phyloP scores from a whole-genome alignment of 2,797 vertebrate species.

The Anableps anableps region DNA sequence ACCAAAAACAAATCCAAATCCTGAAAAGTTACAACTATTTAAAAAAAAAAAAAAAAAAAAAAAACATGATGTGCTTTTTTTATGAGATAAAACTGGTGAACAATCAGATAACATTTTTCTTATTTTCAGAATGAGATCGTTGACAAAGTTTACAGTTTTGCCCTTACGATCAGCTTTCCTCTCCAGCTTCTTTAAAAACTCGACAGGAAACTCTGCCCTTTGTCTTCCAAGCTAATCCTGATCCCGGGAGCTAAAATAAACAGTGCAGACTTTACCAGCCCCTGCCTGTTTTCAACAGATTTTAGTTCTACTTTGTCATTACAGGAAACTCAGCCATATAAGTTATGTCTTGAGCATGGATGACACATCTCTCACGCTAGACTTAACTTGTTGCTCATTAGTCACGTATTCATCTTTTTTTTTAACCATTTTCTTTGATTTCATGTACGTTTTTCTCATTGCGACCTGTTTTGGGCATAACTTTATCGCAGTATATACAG shows the following conservation, averaged over 20 bases:
- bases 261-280: conserved; percentile 40
- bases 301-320: conserved; percentile 22
- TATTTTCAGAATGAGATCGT: background rate
- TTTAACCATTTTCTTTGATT: background rate
- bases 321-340: conserved; percentile 28
- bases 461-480: background rate
- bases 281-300: conserved; percentile 47
- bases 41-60: background rate
- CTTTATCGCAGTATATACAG: conserved; percentile 21
- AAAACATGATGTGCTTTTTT: background rate
- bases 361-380: conserved; percentile 21
- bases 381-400: conserved; percentile 12
- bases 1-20: background rate
- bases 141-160: background rate
- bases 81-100: background rate
- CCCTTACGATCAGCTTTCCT: conserved; percentile 30
- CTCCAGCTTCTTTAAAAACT: conserved; percentile 43
- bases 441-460: background rate
- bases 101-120: background rate
- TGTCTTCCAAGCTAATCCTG: conserved; percentile 63
- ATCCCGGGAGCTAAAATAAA: conserved; percentile 68
- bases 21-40: background rate
- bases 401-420: conserved; percentile 24
- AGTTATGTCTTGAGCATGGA: conserved; percentile 26
- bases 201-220: conserved; percentile 68